phyloP scores from a whole-genome alignment of 1,140 invertebrate species.

The Zaprionus camerounensis region DNA sequence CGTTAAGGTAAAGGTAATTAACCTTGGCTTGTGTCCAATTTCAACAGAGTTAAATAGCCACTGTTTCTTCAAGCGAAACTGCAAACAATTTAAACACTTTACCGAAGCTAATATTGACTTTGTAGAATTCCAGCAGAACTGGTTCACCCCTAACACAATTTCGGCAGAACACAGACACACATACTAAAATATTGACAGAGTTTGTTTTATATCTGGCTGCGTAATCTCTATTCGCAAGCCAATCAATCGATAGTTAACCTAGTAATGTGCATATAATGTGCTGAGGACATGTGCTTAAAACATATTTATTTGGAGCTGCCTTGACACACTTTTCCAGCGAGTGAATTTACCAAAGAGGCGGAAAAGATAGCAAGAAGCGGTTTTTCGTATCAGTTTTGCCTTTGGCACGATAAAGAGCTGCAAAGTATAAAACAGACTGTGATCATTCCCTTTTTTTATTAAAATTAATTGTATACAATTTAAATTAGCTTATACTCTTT shows the following conservation, averaged over 20 bases:
- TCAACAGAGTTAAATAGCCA: too few relatives aligned
- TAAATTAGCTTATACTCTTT: too few relatives aligned
- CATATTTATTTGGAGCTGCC: background rate
- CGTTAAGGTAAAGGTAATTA: background rate
- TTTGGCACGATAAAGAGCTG: too few relatives aligned
- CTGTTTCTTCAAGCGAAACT: too few relatives aligned
- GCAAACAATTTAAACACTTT: background rate
- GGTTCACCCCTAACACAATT: background rate
- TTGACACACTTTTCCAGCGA: background rate
- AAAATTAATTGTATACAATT: too few relatives aligned
- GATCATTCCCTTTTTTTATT: too few relatives aligned
- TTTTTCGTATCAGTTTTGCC: too few relatives aligned
- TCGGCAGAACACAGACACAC: background rate
- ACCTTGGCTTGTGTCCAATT: background rate
- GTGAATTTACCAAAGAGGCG: background rate
- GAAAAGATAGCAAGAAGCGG: background rate
- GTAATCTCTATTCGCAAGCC: too few relatives aligned
- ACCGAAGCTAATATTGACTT: background rate
- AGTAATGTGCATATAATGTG: too few relatives aligned
- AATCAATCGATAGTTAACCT: too few relatives aligned
- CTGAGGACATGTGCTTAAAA: background rate
- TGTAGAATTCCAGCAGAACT: background rate
- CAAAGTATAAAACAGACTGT: too few relatives aligned
- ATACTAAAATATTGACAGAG: background rate
- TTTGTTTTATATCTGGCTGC: background rate